Evolutionary conservation across 2,797 vertebrate species (phyloP), one percentile per base, ranked within the genome.

Genomic region (Meriones psammophilus): DNA sequence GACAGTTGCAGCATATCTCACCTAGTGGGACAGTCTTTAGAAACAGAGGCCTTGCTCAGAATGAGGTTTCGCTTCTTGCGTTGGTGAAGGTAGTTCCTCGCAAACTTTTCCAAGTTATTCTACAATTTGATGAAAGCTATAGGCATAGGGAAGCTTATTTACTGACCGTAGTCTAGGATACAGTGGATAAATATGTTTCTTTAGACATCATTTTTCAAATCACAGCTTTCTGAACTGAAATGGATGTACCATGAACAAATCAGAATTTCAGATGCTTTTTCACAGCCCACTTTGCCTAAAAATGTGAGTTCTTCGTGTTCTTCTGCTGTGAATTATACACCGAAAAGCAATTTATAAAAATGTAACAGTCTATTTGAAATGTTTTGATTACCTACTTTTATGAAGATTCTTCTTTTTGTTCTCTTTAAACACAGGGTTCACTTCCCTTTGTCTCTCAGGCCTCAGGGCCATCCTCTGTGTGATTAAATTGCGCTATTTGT

Each of bases 341-440:
- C 8, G 90, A 89, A 50, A 83, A 78, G 74, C 36, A 81, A 54
- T 20, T 60, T 90, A 77, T 77, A 87, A 94, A 96, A 94, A 90
- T 79, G 4, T 79, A 94, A 54, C 46, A 42, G 30, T 88, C 54
- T 66, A 39, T 62, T 50, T 94, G 94, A 96, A 94, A 91, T 95
- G 88, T 64, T 96, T 97, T 96, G 62, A 91, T 89, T 94, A 56
- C 3, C 46, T 87, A 46, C 50, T 94, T 95, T 94, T 84, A 69
- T 62, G 76, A 95, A 93, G 56, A 2, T 33, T 73, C 5, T 22
- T 66, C 89, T 33, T 88, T 81, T 89, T 83, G 26, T 89, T 94
- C 68, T 76, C 24, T 66, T 84, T 80, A 81, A 81, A 62, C 30
- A 83, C 0, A 50, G 64, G 24, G n/a, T 81, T 90, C 68, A 90